Evolutionary conservation across 1,140 invertebrate species (phyloP).

Genomic region (Amphibalanus amphitrite): DNA sequence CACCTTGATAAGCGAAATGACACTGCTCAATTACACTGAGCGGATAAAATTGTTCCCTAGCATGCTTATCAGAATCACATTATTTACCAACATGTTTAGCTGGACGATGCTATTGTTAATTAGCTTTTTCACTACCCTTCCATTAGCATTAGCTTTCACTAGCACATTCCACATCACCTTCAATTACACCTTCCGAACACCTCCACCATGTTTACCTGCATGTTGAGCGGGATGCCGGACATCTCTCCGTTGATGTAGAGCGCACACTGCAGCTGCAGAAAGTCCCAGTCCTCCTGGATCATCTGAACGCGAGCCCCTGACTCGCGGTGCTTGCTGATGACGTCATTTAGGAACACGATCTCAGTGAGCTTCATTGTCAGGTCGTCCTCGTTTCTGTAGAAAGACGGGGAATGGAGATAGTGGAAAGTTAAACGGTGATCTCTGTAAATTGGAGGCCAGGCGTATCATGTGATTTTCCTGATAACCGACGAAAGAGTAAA

Average conservation of each 20-base stretch:
- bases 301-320: conserved; percentile 71
- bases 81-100: too few relatives aligned
- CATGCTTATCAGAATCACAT: too few relatives aligned
- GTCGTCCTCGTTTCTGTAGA: conserved; percentile 86
- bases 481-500: not conserved
- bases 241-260: conserved; percentile 95
- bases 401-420: conserved; percentile 13
- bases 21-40: too few relatives aligned
- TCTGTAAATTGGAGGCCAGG: not conserved
- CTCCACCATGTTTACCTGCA: too few relatives aligned
- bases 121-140: too few relatives aligned
- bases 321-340: conserved; percentile 64
- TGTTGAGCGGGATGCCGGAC: conserved; percentile 59
- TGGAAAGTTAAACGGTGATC: too few relatives aligned
- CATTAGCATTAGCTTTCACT: too few relatives aligned
- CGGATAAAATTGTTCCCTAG: too few relatives aligned
- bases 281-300: conserved; percentile 93
- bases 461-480: not conserved
- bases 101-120: too few relatives aligned
- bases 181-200: too few relatives aligned
- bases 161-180: too few relatives aligned
- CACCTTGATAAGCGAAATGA: too few relatives aligned
- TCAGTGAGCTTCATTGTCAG: conserved; percentile 94
- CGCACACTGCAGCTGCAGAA: conserved; percentile 82
- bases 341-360: conserved; percentile 88